Conservation (phyloP, 2,797 vertebrate genomes). For the Ambastaia sidthimunki region DNA sequence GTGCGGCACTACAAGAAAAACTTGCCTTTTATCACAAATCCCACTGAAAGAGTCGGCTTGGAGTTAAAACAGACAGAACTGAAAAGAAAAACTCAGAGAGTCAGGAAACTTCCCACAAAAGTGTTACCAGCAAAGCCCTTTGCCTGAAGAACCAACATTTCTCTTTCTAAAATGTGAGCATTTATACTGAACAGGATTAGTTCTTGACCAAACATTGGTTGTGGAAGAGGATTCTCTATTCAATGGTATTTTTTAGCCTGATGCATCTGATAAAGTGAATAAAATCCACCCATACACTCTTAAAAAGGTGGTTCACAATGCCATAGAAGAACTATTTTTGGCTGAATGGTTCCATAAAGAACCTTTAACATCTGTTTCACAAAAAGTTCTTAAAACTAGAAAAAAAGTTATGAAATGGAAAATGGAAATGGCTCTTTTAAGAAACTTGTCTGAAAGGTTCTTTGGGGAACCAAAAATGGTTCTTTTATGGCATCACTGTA, state of each 20-base stretch:
- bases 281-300: not conserved
- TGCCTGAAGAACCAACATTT: not conserved
- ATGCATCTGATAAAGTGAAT: not conserved
- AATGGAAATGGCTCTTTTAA: too few relatives aligned
- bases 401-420: too few relatives aligned
- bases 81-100: constrained; percentile 23
- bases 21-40: constrained; percentile 56
- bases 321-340: too few relatives aligned
- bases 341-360: too few relatives aligned
- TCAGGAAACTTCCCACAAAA: constrained; percentile 17
- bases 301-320: too few relatives aligned
- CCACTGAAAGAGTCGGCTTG: constrained; percentile 35
- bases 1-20: constrained; percentile 39
- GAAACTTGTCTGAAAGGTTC: too few relatives aligned
- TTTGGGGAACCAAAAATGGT: too few relatives aligned
- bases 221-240: not conserved
- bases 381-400: too few relatives aligned
- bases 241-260: not conserved
- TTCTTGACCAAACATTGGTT: constrained; percentile 14
- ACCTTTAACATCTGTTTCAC: too few relatives aligned
- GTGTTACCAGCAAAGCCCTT: constrained; percentile 6
- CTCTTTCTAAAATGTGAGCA: not conserved
- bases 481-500: too few relatives aligned
- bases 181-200: constrained; percentile 17
- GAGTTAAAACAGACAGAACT: constrained; percentile 27